Evolutionary conservation across 2,113 vertebrate species (phyloP).

Genomic region (Oxygymnocypris stewartii): DNA sequence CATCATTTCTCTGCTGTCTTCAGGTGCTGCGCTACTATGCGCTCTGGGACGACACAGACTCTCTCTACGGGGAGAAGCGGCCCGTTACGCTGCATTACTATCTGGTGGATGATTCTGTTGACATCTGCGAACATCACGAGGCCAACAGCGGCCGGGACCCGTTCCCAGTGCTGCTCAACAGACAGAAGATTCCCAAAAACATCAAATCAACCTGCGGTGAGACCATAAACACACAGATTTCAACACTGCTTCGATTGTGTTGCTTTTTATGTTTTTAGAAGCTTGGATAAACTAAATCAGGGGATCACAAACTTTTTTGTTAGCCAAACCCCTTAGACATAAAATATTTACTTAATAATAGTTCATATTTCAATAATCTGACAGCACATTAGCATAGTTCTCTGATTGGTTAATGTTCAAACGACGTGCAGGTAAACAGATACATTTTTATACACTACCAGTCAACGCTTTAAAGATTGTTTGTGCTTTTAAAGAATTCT

Average conservation of each 20-base stretch:
- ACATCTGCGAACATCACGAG: constrained; percentile 85
- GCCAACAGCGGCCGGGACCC: constrained; percentile 84
- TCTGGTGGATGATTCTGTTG: constrained; percentile 86
- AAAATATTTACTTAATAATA: no score
- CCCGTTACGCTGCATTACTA: constrained; percentile 85
- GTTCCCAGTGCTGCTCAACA: constrained; percentile 83
- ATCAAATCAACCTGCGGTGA: constrained; percentile 64
- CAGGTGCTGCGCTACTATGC: constrained; percentile 92
- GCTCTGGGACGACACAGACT: constrained; percentile 80
- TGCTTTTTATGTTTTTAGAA: not conserved
- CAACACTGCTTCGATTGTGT: not conserved
- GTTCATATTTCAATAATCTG: no score
- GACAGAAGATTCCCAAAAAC: constrained; percentile 83
- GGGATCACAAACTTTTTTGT: no score
- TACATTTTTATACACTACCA: no score
- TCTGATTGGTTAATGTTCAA: no score
- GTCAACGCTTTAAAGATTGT: no score
- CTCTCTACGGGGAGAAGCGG: constrained; percentile 73
- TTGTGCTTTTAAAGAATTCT: no score
- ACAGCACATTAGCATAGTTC: no score
- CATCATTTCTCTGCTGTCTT: no score
- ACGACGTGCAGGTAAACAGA: no score
- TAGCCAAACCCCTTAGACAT: no score
- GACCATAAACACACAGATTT: constrained; percentile 21
- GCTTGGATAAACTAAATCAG: not conserved